Base-by-base conservation (phyloP, 92 coral and sea anemone species). In the Palythoa heliodiscus region DNA sequence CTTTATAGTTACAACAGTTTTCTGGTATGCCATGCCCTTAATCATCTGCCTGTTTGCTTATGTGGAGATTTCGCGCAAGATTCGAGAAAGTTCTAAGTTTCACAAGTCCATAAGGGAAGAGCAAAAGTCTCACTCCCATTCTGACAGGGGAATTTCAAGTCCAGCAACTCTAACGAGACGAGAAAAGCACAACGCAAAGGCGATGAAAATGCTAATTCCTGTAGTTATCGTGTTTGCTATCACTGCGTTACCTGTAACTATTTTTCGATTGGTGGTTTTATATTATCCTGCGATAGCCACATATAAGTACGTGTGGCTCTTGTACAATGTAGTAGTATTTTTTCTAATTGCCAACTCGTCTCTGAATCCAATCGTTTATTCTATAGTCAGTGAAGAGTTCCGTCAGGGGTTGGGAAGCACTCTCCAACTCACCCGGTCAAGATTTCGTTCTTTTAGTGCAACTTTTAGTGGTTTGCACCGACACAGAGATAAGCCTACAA, bases 11-110 rank as follows among this genome's bases (percentile, higher is more conserved):
- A 66, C 92, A 1, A 86, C 60, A 15, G 83, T 88, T 1, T 87
- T 93, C 58, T 86, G 89, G 43, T 95, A 89, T 82, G 82, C 91
- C 37, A 9, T 95, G 2, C 98, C 98, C 0, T 52, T 95, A 55
- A 53, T 71, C 13, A 83, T 93, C 71, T 93, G 90, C 61, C 60
- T 91, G 7, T 93, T 90, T 83, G 89, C 92, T 1, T 95, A 93
- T 50, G 69, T 95, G 39, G 89, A 92, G 70, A 95, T 95, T 24
- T 87, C 92, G 84, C 87, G 86, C 2, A 90, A 92, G 66, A 84
- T 95, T 16, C 87, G 91, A 40, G 73, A 82, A 52, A 95, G 98
- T 82, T 87, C 90, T 24, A 84, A 87, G 15, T 95, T 92, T 64
- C 92, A 91, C 77, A 35, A 90, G 29, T 75, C 75, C 20, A 80